Conservation (phyloP, 1,140 invertebrate species). For the Tribolium madens region DNA sequence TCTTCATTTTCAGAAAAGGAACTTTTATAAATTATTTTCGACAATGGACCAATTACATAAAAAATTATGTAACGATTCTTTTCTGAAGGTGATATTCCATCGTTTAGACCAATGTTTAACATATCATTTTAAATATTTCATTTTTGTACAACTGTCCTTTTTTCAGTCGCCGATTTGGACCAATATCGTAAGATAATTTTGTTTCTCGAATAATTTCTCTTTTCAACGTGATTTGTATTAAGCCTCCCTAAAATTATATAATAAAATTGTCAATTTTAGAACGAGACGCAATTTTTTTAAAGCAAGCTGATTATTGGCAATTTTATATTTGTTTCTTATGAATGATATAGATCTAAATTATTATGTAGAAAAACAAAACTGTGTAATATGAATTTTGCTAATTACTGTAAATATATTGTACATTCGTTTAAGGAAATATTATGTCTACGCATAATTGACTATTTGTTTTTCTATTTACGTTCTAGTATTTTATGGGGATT, state of each 20-base stretch:
- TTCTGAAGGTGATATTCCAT: slow-evolving; percentile 38
- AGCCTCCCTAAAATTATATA: slow-evolving; percentile 10
- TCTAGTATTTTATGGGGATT: slow-evolving; percentile 56
- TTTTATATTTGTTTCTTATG: slow-evolving; percentile 58
- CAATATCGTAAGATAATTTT: slow-evolving; percentile 48
- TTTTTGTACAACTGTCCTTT: slow-evolving; percentile 36
- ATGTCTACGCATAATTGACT: slow-evolving; percentile 57
- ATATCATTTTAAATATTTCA: slow-evolving; percentile 56
- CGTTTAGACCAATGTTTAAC: slow-evolving; percentile 59
- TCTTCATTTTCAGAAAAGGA: slow-evolving; percentile 40
- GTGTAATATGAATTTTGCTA: slow-evolving; percentile 58
- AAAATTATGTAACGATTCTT: slow-evolving; percentile 23
- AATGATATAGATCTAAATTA: slow-evolving; percentile 58
- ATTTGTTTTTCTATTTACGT: slow-evolving; percentile 52
- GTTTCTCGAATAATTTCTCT: slow-evolving; percentile 34
- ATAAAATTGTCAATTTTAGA: slow-evolving; percentile 44
- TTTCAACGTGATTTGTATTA: slow-evolving; percentile 38
- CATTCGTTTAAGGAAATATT: slow-evolving; percentile 61
- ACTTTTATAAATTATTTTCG: slow-evolving; percentile 1
- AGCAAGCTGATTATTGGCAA: slow-evolving; percentile 62
- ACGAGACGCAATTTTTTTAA: slow-evolving; percentile 51
- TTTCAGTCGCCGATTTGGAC: slow-evolving; percentile 51
- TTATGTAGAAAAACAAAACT: slow-evolving; percentile 52
- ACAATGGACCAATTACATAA: slow-evolving; percentile 48
- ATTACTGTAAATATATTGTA: slow-evolving; percentile 61